Base-by-base conservation (phyloP, 92 coral and sea anemone genomes). In the Metridium senile region DNA sequence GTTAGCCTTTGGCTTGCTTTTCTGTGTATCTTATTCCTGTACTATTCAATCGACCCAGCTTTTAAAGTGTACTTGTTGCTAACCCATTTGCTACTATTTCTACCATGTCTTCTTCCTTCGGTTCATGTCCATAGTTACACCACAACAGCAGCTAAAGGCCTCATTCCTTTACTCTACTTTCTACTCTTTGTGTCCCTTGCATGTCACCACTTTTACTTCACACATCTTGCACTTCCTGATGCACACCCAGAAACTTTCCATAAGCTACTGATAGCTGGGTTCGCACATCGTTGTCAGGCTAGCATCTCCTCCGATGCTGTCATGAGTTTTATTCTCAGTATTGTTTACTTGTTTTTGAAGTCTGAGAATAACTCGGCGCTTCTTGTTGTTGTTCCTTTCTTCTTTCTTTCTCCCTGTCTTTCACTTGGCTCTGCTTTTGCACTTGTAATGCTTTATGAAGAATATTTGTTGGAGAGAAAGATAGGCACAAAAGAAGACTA, bases 371-470 rank as follows among this genome's bases (percentile, higher is more conserved):
- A 9, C 45, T 71, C 51, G 43, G 66, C 54, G 13, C 26, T 25
- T 19, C 81, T 57, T 32, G 73, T 70, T 23, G 25, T 76, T 26
- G 70, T 85, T 0, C 89, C 84, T 18, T 85, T 88, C 31, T 47
- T 77, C 0, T 19, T 84, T 18, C 64, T 85, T 16, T 75, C 86
- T 16, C 89, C 87, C 2, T 71, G 88, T n/a, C 51, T 88, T n/a
- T 85, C 93, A 27, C 86, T 88, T 31, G 93, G 89, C 49, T 62
- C 87, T 20, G 68, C 81, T 26, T 72, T 88, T 64, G 76, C 93
- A 1, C 66, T 85, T 21, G 68, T 88, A 20, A 81, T 85, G 84
- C 62, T 85, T 34, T 85, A 80, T 59, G 89, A 88, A 33, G 84
- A 73, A 65, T 76, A 64, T 71, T 13, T 64, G 52, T 66, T 74